Base-by-base conservation (phyloP, 2,888 invertebrate genomes). In the Caenorhabditis sp. region DNA sequence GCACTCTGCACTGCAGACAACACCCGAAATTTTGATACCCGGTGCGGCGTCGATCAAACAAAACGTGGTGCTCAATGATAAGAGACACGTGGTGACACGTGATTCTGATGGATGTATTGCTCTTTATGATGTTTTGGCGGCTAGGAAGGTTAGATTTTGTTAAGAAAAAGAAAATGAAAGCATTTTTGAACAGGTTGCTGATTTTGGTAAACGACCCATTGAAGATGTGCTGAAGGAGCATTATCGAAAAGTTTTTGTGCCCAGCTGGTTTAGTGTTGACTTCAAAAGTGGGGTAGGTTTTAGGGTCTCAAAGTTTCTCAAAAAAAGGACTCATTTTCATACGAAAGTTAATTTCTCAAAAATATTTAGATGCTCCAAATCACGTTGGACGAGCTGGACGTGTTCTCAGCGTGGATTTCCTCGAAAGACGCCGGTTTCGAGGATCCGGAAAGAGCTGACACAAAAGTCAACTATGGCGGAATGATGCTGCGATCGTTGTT, bases 181-280 rank as follows among this genome's bases (percentile, higher is more conserved):
- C n/a, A n/a, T n/a, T n/a, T n/a, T n/a, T n/a, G n/a, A n/a, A n/a
- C n/a, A n/a, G n/a, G 74, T 77, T 2, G 66, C 95, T 89, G 95
- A 95, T 88, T 91, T 96, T 69, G 97, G 97, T 0, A 84, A 74
- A 10, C 55, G 73, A 4, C 54, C 71, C 14, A 84, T 89, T 95
- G 97, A 77, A 93, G 94, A 86, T 94, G 96, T 90, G 92, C 94
- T 0, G 53, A 95, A 96, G 88, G 93, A 93, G 86, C 90, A 94
- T 74, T 94, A 93, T 85, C 94, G 95, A 89, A 93, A 93, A 91
- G 93, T 99, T 61, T 95, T 93, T 88, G 95, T 99, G 84, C 97
- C 99, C 31, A 96, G 94, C 90, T 99, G 99, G 99, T 99, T 99
- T 89, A 94, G 94, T 80, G 95, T 97, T 55, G 99, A 99, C 90